These are phyloP conservation scores for Corapipo altera DNA, from an alignment of 2,113 vertebrate species.

Conservation along the genomic window DNA sequence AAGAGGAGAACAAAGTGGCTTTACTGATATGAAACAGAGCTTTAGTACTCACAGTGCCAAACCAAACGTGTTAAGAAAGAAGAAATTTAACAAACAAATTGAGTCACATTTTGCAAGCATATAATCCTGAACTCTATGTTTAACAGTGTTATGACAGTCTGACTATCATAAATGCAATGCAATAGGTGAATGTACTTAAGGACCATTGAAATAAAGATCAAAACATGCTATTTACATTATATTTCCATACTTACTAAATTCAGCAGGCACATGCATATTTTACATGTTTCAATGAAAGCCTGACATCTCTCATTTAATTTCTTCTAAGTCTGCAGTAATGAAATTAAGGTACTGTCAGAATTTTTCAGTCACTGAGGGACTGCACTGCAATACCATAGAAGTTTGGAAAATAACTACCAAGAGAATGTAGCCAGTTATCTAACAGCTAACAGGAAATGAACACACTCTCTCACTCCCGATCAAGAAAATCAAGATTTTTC, in stretches of 20 bases:
- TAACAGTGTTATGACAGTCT: neutral
- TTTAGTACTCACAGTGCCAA: neutral
- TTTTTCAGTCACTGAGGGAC: slow-evolving; percentile 21
- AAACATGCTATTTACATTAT: neutral
- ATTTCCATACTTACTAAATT: neutral
- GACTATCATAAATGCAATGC: neutral
- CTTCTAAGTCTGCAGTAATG: slow-evolving; percentile 24
- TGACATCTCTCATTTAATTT: slow-evolving; percentile 39
- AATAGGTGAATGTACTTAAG: neutral
- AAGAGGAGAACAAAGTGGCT: neutral
- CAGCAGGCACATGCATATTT: slow-evolving; percentile 15
- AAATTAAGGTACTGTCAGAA: slow-evolving; percentile 26
- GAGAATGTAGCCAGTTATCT: neutral
- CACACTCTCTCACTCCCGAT: neutral
- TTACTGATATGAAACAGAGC: neutral
- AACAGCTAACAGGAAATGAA: neutral
- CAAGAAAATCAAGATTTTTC: neutral
- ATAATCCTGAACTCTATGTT: neutral
- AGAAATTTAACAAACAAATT: neutral
- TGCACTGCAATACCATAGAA: neutral
- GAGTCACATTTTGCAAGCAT: neutral
- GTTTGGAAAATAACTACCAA: slow-evolving; percentile 1
- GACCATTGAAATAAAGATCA: neutral
- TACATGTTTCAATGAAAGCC: slow-evolving; percentile 18
- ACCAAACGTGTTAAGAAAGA: neutral